Evolutionary conservation across 1,140 invertebrate species (phyloP).

Genomic region (Formica selysi): DNA sequence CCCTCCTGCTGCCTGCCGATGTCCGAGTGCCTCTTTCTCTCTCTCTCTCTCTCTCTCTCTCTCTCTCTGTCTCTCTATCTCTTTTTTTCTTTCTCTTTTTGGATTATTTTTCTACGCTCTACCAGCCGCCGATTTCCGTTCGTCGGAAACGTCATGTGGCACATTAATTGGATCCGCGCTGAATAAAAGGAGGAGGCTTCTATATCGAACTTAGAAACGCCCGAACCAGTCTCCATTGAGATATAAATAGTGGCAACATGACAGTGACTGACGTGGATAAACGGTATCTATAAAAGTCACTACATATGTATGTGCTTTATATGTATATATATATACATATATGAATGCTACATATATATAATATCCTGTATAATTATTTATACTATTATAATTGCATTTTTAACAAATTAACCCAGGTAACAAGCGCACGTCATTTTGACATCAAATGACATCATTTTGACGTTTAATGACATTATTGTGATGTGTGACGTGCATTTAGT

Average conservation of each 20-base stretch:
- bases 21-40: constrained; percentile 28
- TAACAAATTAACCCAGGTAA: background rate
- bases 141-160: constrained; percentile 83
- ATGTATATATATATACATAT: background rate
- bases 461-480: no score
- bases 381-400: background rate
- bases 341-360: background rate
- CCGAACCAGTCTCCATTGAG: constrained; percentile 45
- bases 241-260: constrained; percentile 35
- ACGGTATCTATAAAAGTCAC: background rate
- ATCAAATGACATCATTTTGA: background rate
- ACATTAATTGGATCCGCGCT: constrained; percentile 80
- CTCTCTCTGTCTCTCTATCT: background rate
- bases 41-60: no score
- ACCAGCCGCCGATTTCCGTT: constrained; percentile 78
- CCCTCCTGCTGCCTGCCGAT: constrained; percentile 63
- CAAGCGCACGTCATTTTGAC: no score
- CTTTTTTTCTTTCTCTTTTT: background rate
- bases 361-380: background rate
- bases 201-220: constrained; percentile 43
- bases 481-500: background rate
- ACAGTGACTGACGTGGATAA: constrained; percentile 46
- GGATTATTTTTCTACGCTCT: constrained; percentile 49
- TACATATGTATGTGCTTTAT: background rate
- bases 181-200: constrained; percentile 81